Evolutionary conservation across 2,113 vertebrate species (phyloP), one percentile per base, ranked within the genome.

Genomic region (Chroicocephalus ridibundus): DNA sequence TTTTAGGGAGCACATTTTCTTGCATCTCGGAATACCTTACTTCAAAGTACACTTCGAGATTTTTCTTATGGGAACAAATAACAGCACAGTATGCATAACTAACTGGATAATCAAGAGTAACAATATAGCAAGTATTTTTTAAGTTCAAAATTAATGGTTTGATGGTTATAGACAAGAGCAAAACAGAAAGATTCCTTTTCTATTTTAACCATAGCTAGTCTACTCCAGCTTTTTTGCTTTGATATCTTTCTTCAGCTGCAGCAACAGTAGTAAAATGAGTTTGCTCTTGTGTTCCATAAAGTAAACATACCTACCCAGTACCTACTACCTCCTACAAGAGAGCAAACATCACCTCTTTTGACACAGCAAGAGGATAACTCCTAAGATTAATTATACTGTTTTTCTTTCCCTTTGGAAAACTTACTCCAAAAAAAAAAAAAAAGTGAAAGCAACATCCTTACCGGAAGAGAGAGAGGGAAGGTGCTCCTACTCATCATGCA

Each of bases 311-410:
- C 81, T 71, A 44, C 13, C 13, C 27, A 18, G 82, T 65, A 54
- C 44, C 58, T 79, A 46, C 49, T 90, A n/a, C 27, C 5, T 44
- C 78, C 47, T 82, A 66, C 62, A 91, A 62, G 86, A 86, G 58
- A 64, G 65, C 47, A 88, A 91, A 95, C 55, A 80, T 80, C 61
- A 94, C 47, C 19, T 95, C 64, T 96, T 86, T 86, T 81, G 81
- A 92, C n/a, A 11, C 19, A 92, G 57, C 72, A 88, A 94, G 44
- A 86, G 21, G 12, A 31, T 61, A 94, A 90, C 38, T 42, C 49
- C 25, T 66, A 42, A 95, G 75, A 97, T 96, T 91, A 96, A 95
- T 91, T 81, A 77, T 79, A 70, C 13, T 84, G 64, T 52, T 90
- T 79, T 93, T 89, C 69, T 94, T 75, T 81, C 40, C 61, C 70